phyloP scores from a whole-genome alignment of 64 coral and sea anemone genomes.

The Exaiptasia diaphana region DNA sequence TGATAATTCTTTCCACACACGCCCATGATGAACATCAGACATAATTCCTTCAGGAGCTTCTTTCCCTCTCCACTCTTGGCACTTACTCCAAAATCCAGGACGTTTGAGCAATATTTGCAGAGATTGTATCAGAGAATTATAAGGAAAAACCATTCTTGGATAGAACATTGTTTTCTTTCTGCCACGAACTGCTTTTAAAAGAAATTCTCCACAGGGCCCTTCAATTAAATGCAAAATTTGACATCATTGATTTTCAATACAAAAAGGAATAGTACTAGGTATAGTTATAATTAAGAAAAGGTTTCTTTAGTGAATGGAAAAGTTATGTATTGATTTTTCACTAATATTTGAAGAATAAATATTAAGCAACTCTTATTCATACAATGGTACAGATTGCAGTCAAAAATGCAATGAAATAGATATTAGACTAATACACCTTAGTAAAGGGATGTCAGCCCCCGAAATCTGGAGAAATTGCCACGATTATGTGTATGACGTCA shows the following conservation, averaged over 20 bases:
- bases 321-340: no score
- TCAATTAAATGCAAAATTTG: neutral
- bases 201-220: constrained; percentile 58
- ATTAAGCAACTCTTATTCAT: no score
- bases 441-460: no score
- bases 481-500: no score
- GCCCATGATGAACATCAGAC: constrained; percentile 14
- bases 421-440: no score
- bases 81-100: constrained; percentile 54
- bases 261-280: neutral
- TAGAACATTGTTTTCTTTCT: constrained; percentile 39
- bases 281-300: no score
- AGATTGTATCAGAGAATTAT: constrained; percentile 41
- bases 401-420: no score
- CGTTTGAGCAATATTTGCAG: constrained; percentile 25
- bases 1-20: constrained; percentile 23
- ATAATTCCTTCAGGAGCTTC: neutral
- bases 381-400: no score
- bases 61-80: constrained; percentile 51
- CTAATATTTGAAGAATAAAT: no score
- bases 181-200: constrained; percentile 35
- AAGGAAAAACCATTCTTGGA: constrained; percentile 53
- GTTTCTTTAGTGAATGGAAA: no score
- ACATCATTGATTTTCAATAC: neutral
- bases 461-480: no score